Evolutionary conservation across 2,888 invertebrate species (phyloP).

Genomic region (Hofmannophila pseudospretella): DNA sequence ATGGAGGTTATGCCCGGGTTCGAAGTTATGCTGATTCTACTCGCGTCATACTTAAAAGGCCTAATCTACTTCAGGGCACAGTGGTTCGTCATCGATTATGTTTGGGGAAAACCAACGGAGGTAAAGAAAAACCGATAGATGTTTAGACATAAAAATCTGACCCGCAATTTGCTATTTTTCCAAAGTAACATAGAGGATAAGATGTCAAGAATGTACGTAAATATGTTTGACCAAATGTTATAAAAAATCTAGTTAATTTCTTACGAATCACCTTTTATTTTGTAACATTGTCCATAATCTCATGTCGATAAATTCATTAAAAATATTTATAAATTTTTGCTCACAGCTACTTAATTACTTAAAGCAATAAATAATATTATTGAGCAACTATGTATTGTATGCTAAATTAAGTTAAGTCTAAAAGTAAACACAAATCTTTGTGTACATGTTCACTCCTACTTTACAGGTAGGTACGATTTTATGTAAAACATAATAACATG

Average conservation of each 20-base stretch:
- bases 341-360: conserved; percentile 1
- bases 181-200: too few species aligned
- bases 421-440: conserved; percentile 28
- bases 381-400: conserved; percentile 11
- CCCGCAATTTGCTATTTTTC: too few species aligned
- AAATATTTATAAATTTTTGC: too few species aligned
- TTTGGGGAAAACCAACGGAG: conserved; percentile 13
- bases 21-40: conserved; percentile 15
- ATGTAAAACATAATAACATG: conserved; percentile 25
- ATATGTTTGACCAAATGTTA: too few species aligned
- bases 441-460: conserved; percentile 39
- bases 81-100: conserved; percentile 23
- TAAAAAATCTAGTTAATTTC: not conserved
- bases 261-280: not conserved
- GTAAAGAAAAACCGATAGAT: not conserved
- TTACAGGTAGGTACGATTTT: conserved; percentile 42
- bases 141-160: conserved; percentile 3
- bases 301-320: conserved; percentile 3
- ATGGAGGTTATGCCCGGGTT: conserved; percentile 17
- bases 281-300: conserved; percentile 3
- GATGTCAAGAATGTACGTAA: too few species aligned
- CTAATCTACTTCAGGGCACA: conserved; percentile 20
- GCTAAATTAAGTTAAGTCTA: not conserved
- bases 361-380: conserved; percentile 10
- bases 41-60: conserved; percentile 14